Evolutionary conservation across 2,888 invertebrate species (phyloP).

Genomic region (Phasia obesa): DNA sequence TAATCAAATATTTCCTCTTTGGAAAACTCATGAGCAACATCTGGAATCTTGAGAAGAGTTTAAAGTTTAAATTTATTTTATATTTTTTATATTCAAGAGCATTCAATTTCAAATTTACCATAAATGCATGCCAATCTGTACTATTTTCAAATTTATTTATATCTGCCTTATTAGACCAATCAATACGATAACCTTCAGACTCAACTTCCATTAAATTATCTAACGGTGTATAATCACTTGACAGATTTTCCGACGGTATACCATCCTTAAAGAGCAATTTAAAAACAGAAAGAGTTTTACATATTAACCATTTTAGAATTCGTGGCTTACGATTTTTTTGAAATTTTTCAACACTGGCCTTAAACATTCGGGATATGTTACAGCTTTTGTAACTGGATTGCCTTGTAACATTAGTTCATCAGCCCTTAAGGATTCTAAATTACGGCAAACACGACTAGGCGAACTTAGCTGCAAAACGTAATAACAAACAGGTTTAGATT

Average conservation of each 20-base stretch:
- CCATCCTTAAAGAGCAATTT: slow-evolving; percentile 76
- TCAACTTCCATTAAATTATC: slow-evolving; percentile 75
- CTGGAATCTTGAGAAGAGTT: slow-evolving; percentile 75
- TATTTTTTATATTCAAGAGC: background rate
- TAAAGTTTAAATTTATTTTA: background rate
- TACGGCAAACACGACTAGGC: slow-evolving; percentile 74
- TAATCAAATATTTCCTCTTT: slow-evolving; percentile 77
- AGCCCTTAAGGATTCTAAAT: slow-evolving; percentile 76
- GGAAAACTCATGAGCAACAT: slow-evolving; percentile 70
- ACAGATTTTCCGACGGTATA: slow-evolving; percentile 76
- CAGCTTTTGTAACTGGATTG: slow-evolving; percentile 76
- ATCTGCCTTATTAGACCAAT: slow-evolving; percentile 73
- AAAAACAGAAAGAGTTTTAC: background rate
- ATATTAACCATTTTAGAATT: background rate
- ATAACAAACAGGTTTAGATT: no score
- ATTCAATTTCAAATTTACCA: slow-evolving; percentile 71
- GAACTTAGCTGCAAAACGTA: slow-evolving; percentile 26
- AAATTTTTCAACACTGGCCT: slow-evolving; percentile 76
- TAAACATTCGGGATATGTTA: slow-evolving; percentile 77
- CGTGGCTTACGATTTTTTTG: slow-evolving; percentile 73
- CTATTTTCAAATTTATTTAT: slow-evolving; percentile 75
- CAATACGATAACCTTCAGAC: slow-evolving; percentile 74
- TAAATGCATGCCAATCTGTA: slow-evolving; percentile 78
- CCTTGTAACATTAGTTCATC: slow-evolving; percentile 75
- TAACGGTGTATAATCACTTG: slow-evolving; percentile 75